Conservation (phyloP, 1,140 invertebrate genomes). For the Conus betulinus region DNA sequence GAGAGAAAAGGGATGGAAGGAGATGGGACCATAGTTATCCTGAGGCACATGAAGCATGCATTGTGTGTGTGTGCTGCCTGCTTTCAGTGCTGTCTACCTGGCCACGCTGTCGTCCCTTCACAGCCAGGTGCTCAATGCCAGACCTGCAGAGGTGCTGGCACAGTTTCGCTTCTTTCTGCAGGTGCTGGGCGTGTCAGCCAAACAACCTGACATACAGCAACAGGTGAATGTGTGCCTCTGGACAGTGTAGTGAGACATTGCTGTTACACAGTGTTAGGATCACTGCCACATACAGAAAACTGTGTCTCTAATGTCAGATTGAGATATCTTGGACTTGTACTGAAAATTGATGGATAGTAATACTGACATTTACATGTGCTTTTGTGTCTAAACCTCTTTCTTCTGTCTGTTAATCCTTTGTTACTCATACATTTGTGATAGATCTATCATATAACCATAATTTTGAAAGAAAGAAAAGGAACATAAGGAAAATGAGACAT, state of each 20-base stretch:
- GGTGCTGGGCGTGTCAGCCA: conserved; percentile 60
- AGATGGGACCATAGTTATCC: too few species aligned
- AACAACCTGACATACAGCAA: conserved; percentile 54
- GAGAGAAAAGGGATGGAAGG: too few species aligned
- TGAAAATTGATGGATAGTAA: not conserved
- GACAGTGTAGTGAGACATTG: not conserved
- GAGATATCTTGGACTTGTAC: not conserved
- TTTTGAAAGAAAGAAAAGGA: too few species aligned
- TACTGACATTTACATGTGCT: too few species aligned
- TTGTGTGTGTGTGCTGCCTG: too few species aligned
- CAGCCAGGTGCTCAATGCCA: conserved; percentile 58
- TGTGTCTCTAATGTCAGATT: not conserved
- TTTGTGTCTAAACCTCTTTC: too few species aligned
- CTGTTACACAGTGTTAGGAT: not conserved
- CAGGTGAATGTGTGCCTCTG: conserved; percentile 41
- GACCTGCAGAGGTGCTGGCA: conserved; percentile 52
- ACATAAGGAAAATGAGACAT: too few species aligned
- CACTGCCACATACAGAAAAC: too few species aligned
- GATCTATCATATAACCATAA: too few species aligned
- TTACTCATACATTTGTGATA: too few species aligned
- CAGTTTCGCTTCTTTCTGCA: conserved; percentile 62
- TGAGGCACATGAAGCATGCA: too few species aligned
- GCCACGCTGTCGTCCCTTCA: conserved; percentile 61
- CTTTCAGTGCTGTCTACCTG: conserved; percentile 57
- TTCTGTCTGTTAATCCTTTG: too few species aligned